Conservation (phyloP, 2,888 invertebrate species). For the Argyresthia albistria region DNA sequence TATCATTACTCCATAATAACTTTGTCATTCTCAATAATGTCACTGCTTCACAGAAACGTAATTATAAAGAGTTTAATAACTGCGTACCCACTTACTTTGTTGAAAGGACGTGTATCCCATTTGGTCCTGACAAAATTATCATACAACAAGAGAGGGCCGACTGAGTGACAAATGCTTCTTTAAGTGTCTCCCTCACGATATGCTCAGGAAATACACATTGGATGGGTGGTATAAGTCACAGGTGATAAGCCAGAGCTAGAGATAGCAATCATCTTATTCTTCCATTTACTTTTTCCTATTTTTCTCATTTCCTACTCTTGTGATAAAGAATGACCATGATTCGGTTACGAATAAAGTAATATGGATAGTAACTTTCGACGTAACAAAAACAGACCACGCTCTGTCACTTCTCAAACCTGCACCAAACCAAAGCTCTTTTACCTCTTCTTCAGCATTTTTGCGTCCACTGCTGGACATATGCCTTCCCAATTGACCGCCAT, state of each 20-base stretch:
- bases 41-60: neutral
- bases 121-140: slow-evolving; percentile 18
- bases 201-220: neutral
- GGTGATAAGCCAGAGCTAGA: neutral
- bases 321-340: too few species aligned
- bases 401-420: too few species aligned
- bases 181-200: slow-evolving; percentile 15
- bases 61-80: neutral
- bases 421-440: too few species aligned
- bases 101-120: too few species aligned
- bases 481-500: too few species aligned
- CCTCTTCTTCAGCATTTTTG: too few species aligned
- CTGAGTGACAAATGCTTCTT: slow-evolving; percentile 26
- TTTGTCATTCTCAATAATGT: slow-evolving; percentile 1
- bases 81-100: neutral
- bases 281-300: neutral
- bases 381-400: too few species aligned
- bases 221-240: neutral
- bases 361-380: too few species aligned
- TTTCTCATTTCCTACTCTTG: too few species aligned
- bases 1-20: neutral
- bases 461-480: too few species aligned
- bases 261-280: neutral
- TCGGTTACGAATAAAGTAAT: too few species aligned
- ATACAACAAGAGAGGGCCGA: slow-evolving; percentile 14